Evolutionary conservation across 2,888 invertebrate genomes (phyloP).

Genomic region (Sphaeridia pumilis): DNA sequence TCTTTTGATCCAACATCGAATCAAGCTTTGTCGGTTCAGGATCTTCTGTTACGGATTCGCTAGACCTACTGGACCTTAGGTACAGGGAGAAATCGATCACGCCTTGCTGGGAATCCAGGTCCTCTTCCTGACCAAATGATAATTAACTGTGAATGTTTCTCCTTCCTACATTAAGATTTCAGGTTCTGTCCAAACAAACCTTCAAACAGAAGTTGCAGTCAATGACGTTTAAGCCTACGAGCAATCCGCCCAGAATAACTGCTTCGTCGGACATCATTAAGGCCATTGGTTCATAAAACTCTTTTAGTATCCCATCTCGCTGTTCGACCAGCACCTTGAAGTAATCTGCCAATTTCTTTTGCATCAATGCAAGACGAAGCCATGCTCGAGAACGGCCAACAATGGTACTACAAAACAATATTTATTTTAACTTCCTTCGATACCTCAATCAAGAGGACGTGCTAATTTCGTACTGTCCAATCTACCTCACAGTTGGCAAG

Average conservation of each 20-base stretch:
- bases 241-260: constrained; percentile 79
- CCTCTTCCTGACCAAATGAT: constrained; percentile 81
- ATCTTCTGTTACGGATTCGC: constrained; percentile 45
- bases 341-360: constrained; percentile 93
- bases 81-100: constrained; percentile 95
- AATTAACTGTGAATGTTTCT: no score
- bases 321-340: constrained; percentile 80
- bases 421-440: no score
- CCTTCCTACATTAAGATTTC: not conserved
- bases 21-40: constrained; percentile 55
- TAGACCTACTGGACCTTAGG: constrained; percentile 61
- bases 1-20: constrained; percentile 94
- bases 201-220: constrained; percentile 97
- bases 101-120: constrained; percentile 84
- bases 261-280: constrained; percentile 93
- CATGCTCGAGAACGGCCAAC: constrained; percentile 90
- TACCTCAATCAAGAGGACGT: no score
- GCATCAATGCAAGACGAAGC: constrained; percentile 92
- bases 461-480: no score
- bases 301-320: constrained; percentile 73
- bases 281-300: constrained; percentile 92
- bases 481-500: constrained; percentile 83
- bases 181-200: constrained; percentile 44
- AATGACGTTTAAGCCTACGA: constrained; percentile 81
- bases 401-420: constrained; percentile 74